Evolutionary conservation across 1,140 invertebrate species (phyloP).

Genomic region (Neoseiulus cucumeris): DNA sequence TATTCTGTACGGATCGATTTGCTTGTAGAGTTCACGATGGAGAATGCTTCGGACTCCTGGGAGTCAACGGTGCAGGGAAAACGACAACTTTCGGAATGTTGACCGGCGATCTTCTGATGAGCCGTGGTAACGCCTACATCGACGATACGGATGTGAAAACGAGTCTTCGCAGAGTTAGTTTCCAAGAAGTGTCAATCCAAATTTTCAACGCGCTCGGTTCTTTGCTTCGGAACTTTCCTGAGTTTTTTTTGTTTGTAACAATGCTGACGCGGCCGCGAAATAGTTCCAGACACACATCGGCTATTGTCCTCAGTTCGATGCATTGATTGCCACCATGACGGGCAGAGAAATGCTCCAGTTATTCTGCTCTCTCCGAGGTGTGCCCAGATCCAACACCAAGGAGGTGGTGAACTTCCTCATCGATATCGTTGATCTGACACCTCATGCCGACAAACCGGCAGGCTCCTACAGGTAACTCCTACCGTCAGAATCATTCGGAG

Average conservation of each 20-base stretch:
- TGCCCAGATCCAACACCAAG: constrained; percentile 22
- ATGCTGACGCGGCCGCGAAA: background rate
- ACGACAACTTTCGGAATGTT: constrained; percentile 27
- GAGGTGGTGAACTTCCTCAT: constrained; percentile 22
- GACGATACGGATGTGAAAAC: constrained; percentile 32
- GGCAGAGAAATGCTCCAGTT: constrained; percentile 52
- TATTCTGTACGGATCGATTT: background rate
- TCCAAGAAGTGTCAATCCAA: background rate
- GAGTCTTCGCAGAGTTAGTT: constrained; percentile 39
- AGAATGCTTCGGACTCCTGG: constrained; percentile 34
- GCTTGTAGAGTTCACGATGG: constrained; percentile 22
- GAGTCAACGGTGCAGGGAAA: constrained; percentile 29
- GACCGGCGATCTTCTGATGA: constrained; percentile 25
- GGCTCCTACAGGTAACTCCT: constrained; percentile 19
- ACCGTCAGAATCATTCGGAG: background rate
- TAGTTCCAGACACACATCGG: constrained; percentile 26
- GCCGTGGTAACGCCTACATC: constrained; percentile 23
- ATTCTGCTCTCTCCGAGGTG: constrained; percentile 50
- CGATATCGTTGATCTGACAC: constrained; percentile 19
- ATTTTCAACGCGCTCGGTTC: too few relatives aligned
- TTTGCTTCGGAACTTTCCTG: too few relatives aligned
- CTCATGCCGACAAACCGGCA: constrained; percentile 19
- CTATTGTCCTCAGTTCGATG: constrained; percentile 45
- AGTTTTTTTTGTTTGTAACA: too few relatives aligned
- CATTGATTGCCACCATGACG: constrained; percentile 54